A percentile compares a stretch with the other conserved stretches of the same genome.
phyloP scores from a whole-genome alignment of 2,888 invertebrate genomes.

The Theretra japonica region DNA sequence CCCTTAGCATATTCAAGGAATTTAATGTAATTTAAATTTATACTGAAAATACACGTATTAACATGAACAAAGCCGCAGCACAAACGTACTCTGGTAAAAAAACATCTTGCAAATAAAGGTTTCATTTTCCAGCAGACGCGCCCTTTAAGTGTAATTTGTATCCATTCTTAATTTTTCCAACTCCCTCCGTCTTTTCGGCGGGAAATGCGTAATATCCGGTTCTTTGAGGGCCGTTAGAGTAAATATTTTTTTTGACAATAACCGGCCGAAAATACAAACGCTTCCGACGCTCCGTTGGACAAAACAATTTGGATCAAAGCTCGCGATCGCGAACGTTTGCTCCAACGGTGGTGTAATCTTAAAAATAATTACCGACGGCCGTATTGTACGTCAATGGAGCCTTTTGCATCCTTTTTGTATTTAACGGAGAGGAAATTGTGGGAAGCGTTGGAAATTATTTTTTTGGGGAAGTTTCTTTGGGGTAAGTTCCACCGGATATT shows the following conservation, averaged over 20 bases:
- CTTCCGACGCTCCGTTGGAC: conserved; percentile 16
- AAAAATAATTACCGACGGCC: conserved; percentile 16
- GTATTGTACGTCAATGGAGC: conserved; percentile 13
- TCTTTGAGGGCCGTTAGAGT: conserved; percentile 44
- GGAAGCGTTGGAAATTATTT: background rate
- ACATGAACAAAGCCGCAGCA: background rate
- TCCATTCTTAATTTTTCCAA: conserved; percentile 28
- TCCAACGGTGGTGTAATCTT: conserved; percentile 19
- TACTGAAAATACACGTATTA: background rate
- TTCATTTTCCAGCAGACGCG: conserved; percentile 17
- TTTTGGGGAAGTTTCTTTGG: background rate
- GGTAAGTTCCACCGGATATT: background rate
- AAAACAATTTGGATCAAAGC: conserved; percentile 27
- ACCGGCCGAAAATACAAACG: conserved; percentile 38
- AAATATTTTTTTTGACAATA: conserved; percentile 53
- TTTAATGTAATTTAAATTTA: background rate
- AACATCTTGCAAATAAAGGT: conserved; percentile 16
- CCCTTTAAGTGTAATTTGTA: conserved; percentile 26
- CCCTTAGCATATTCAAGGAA: background rate
- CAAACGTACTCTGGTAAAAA: background rate
- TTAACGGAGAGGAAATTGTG: conserved; percentile 7
- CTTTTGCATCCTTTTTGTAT: background rate
- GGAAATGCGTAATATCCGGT: conserved; percentile 50
- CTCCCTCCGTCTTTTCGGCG: conserved; percentile 20
- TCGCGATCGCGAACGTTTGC: conserved; percentile 16